Conservation (phyloP, 2,888 invertebrate species). For the Drosophila ezoana region DNA sequence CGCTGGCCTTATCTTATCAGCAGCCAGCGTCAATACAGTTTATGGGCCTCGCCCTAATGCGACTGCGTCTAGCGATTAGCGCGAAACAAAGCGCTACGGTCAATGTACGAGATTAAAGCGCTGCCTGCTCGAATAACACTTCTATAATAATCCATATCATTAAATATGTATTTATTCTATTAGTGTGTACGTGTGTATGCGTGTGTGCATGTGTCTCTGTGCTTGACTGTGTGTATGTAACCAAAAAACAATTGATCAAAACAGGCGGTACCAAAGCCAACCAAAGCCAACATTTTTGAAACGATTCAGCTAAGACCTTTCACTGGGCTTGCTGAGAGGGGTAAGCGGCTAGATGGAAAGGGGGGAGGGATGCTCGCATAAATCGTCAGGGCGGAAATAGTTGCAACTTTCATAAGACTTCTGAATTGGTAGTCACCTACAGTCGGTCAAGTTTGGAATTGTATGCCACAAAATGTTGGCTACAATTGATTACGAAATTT, state of each 20-base stretch:
- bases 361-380: slow-evolving; percentile 15
- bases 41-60: slow-evolving; percentile 5
- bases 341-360: no score
- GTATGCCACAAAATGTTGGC: neutral
- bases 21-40: slow-evolving; percentile 7
- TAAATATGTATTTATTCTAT: no score
- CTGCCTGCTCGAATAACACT: slow-evolving; percentile 3
- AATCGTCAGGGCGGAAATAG: slow-evolving; percentile 28
- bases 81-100: slow-evolving; percentile 19
- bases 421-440: neutral
- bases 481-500: no score
- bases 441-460: slow-evolving; percentile 7
- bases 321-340: neutral
- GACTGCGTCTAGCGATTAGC: slow-evolving; percentile 29
- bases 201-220: no score
- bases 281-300: slow-evolving; percentile 18
- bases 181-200: no score
- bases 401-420: slow-evolving; percentile 10
- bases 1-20: slow-evolving; percentile 43
- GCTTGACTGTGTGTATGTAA: neutral
- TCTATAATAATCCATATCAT: neutral
- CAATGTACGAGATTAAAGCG: slow-evolving; percentile 48
- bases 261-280: neutral
- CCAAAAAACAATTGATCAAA: slow-evolving; percentile 40
- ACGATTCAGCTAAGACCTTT: neutral